Evolutionary conservation across 2,113 vertebrate species (phyloP).

Genomic region (Willisornis vidua): DNA sequence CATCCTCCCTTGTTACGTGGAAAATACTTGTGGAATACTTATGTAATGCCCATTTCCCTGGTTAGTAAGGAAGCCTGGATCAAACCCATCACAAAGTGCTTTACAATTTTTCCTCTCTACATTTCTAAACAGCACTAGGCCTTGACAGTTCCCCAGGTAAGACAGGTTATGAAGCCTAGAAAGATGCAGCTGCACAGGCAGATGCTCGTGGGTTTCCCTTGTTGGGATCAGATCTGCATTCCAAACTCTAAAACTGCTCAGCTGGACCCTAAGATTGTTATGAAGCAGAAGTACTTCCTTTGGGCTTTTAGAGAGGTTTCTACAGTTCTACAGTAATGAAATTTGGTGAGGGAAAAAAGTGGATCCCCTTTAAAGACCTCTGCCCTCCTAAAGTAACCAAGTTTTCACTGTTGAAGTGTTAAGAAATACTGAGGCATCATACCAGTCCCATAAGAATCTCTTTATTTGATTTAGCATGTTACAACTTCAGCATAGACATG

Average conservation of each 20-base stretch:
- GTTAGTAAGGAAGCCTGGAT: too few relatives aligned
- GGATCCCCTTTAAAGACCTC: not conserved
- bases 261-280: not conserved
- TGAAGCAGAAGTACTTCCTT: not conserved
- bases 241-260: not conserved
- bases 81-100: not conserved
- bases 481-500: constrained; percentile 35
- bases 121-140: not conserved
- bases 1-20: too few relatives aligned
- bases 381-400: not conserved
- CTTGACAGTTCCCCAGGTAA: not conserved
- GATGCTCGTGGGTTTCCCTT: rapidly evolving
- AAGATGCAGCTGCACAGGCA: rapidly evolving
- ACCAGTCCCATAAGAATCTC: constrained; percentile 17
- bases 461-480: constrained; percentile 65
- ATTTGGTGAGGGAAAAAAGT: too few relatives aligned
- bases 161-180: not conserved
- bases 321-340: not conserved
- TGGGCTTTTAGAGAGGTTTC: not conserved
- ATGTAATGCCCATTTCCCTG: too few relatives aligned
- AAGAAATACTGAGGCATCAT: not conserved
- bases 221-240: not conserved
- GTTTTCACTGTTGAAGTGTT: not conserved
- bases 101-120: not conserved
- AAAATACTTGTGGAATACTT: too few relatives aligned